These are phyloP conservation scores for Amblyopsis rosae DNA, from an alignment of 2,113 vertebrate species.

Conservation along the genomic window DNA sequence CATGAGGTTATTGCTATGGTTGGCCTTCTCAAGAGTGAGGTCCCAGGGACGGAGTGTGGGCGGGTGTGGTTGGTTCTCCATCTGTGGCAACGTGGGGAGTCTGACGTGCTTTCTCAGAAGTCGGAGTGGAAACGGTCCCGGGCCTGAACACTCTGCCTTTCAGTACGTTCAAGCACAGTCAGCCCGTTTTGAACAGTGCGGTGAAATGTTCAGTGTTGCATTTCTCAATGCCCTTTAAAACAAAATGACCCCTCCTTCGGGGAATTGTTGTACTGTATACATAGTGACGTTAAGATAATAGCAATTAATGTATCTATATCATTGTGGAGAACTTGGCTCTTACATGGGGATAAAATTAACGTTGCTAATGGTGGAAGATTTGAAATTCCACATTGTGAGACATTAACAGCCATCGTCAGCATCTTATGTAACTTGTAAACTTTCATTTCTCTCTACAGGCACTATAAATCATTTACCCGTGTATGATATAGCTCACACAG, in stretches of 20 bases:
- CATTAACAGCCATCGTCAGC: too few relatives aligned
- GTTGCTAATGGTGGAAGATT: background rate
- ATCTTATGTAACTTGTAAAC: too few relatives aligned
- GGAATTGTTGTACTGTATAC: conserved; percentile 41
- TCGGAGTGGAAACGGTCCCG: conserved; percentile 57
- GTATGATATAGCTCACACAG: too few relatives aligned
- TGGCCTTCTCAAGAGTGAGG: conserved; percentile 57
- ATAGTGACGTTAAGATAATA: conserved; percentile 52
- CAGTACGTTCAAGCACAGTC: conserved; percentile 45
- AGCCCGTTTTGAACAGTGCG: conserved; percentile 44
- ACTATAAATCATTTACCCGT: too few relatives aligned
- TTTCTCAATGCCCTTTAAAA: conserved; percentile 44
- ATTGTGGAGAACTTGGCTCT: conserved; percentile 3
- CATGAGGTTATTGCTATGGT: conserved; percentile 67
- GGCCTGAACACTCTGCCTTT: conserved; percentile 54
- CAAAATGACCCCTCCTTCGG: conserved; percentile 35
- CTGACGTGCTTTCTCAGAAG: conserved; percentile 59
- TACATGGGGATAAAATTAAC: background rate
- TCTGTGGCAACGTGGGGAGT: conserved; percentile 69
- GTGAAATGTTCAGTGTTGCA: conserved; percentile 38
- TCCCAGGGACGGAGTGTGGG: conserved; percentile 48
- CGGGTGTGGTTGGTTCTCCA: conserved; percentile 47
- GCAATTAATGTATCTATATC: conserved; percentile 16
- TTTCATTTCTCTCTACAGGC: too few relatives aligned
- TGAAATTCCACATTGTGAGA: background rate